phyloP scores from a whole-genome alignment of 2,797 vertebrate species.

The Sebastes glaucus region DNA sequence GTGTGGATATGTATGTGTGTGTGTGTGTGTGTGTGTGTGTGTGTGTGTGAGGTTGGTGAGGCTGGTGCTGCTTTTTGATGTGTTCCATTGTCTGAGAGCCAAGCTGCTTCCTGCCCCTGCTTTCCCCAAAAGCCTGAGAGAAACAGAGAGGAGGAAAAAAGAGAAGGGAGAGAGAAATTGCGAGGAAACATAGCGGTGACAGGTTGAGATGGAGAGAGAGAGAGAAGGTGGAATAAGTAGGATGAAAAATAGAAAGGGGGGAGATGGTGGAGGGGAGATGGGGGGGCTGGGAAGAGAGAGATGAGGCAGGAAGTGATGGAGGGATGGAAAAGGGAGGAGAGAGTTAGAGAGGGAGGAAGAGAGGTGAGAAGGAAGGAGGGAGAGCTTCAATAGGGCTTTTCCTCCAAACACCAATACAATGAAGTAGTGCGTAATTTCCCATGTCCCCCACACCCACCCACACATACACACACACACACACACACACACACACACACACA shows the following conservation, averaged over 20 bases:
- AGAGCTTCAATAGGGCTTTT: constrained; percentile 82
- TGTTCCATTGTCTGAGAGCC: constrained; percentile 86
- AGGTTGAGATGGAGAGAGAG: constrained; percentile 42
- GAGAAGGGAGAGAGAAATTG: constrained; percentile 34
- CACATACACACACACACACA: constrained; percentile 27
- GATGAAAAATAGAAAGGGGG: constrained; percentile 9
- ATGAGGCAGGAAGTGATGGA: constrained; percentile 63
- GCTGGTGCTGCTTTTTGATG: constrained; percentile 84
- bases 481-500: constrained; percentile 11
- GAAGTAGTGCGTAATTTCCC: constrained; percentile 83
- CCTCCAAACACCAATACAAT: constrained; percentile 82
- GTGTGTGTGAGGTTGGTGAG: constrained; percentile 70
- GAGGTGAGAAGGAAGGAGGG: constrained; percentile 76
- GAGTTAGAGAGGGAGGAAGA: constrained; percentile 67
- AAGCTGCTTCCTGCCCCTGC: constrained; percentile 85
- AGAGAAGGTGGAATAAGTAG: constrained; percentile 17
- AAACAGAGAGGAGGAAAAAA: constrained; percentile 43
- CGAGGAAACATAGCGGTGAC: constrained; percentile 33
- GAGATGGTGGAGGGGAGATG: not conserved
- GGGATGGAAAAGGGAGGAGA: constrained; percentile 62
- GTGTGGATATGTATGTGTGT: constrained; percentile 50
- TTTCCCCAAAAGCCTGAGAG: constrained; percentile 72
- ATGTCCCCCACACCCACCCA: constrained; percentile 52
- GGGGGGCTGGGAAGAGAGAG: constrained; percentile 7
- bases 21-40: constrained; percentile 20